Conservation (phyloP, 2,113 vertebrate species). For the Trogon surrucura region DNA sequence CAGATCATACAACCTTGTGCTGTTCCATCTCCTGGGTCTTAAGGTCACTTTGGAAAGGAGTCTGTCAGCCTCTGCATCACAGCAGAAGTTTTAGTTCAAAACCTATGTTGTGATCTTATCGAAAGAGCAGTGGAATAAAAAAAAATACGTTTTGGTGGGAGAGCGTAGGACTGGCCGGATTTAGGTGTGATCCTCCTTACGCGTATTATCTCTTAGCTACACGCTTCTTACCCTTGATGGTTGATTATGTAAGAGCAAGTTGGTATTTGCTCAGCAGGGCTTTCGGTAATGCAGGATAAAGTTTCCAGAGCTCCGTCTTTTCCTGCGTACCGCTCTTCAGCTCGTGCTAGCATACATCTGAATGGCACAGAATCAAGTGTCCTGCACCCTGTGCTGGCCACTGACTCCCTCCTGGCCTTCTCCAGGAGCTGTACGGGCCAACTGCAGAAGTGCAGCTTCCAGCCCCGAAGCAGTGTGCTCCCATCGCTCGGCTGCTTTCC, state of each 20-base stretch:
- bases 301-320: neutral
- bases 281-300: neutral
- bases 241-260: slow-evolving; percentile 39
- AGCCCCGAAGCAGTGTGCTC: neutral
- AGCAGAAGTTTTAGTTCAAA: neutral
- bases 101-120: neutral
- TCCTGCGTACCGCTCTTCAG: neutral
- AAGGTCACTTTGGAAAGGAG: neutral
- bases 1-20: neutral
- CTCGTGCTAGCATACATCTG: neutral
- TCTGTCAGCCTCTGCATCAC: neutral
- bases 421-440: neutral
- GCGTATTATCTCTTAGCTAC: slow-evolving; percentile 12
- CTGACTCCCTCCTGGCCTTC: neutral
- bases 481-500: neutral
- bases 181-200: slow-evolving; percentile 47
- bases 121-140: neutral
- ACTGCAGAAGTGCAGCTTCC: neutral
- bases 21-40: neutral
- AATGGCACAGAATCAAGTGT: neutral
- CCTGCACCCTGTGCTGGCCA: neutral
- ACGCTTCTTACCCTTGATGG: neutral
- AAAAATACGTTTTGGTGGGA: neutral
- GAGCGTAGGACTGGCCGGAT: neutral
- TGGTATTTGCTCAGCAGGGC: neutral